Base-by-base conservation (phyloP, 2,113 vertebrate species). In the Pogona vitticeps region DNA sequence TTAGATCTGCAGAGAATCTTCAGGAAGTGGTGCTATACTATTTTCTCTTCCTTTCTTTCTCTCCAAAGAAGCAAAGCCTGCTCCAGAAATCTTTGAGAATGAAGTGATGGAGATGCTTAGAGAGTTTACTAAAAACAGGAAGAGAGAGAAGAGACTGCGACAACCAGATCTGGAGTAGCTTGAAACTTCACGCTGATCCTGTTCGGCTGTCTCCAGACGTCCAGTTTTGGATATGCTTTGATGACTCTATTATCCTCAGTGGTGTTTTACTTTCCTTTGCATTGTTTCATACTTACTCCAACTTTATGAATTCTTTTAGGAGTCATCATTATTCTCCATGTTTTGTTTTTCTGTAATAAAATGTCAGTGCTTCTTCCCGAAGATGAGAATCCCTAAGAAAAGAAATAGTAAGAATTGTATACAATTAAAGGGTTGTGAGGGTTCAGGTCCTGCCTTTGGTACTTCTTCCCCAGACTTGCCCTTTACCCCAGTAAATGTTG, bases 41-140 rank as follows among this genome's bases (percentile, higher is more conserved):
- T 76, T 77, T 4, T 31, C 36, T 42, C 21, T 26, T 76, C 6
- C 17, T 6, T 3, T 12, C 6, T 36, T 81, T 90, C 87, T 86
- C 28, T 10, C 58, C 73, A 0, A 92, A 97, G 96, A 95, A 86
- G 95, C 95, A 0, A 97, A 96, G 88, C 96, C 96, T 0, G 58
- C 96, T 0, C 97, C 97, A 0, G 91, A 89, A 0, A 94, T 95
- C 56, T 96, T 97, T 2, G 96, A 97, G 76, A 96, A 92, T 0
- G 97, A 97, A 1, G 93, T 97, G 70, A 92, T 99, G 98, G 96
- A 96, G 26, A 92, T 98, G 96, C 95, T 99, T 83, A 97, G 97
- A 90, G 98, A 99, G 33, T 99, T 98, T 28, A 91, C 98, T 77
- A 99, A 97, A 91, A 99, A 99, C 94, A 97, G 95, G 82, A 95